Percentiles rank a stretch among this genome's conserved stretches.
These are phyloP conservation scores for Cyanoramphus novaezelandiae DNA, from an alignment of 2,113 vertebrate genomes.

Conservation along the genomic window DNA sequence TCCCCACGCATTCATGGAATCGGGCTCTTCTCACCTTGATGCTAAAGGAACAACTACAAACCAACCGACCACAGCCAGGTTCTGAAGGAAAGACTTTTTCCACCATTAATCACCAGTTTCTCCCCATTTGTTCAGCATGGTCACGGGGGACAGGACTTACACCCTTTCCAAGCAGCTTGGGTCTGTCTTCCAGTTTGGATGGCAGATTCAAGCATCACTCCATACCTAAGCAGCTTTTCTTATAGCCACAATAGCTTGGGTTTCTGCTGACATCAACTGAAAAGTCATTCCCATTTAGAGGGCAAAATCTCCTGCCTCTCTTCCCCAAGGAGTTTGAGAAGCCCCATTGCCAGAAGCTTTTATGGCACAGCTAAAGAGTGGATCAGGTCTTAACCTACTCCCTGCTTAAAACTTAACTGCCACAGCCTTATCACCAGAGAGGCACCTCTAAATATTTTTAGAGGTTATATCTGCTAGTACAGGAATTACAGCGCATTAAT, in stretches of 20 bases:
- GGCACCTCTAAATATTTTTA: neutral
- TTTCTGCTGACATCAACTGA: neutral
- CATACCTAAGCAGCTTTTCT: neutral
- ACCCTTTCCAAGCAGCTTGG: neutral
- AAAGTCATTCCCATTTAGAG: neutral
- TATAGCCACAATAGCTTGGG: neutral
- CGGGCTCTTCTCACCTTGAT: neutral
- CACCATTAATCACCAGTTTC: neutral
- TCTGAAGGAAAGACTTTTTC: neutral
- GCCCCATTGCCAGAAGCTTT: neutral
- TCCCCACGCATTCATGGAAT: neutral
- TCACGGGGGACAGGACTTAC: neutral
- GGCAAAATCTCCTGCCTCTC: neutral
- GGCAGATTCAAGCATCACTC: neutral
- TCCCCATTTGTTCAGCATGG: accelerated
- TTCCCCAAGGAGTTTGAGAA: neutral
- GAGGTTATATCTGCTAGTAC: neutral
- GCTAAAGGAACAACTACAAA: neutral
- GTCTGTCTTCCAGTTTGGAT: neutral
- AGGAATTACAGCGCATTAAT: neutral
- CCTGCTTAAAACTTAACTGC: neutral
- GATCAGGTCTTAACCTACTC: neutral
- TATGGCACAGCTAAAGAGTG: neutral
- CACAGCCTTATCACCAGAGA: neutral
- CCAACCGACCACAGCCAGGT: too few relatives aligned